phyloP scores from a whole-genome alignment of 2,113 vertebrate genomes.

The Ramphastos sulfuratus region DNA sequence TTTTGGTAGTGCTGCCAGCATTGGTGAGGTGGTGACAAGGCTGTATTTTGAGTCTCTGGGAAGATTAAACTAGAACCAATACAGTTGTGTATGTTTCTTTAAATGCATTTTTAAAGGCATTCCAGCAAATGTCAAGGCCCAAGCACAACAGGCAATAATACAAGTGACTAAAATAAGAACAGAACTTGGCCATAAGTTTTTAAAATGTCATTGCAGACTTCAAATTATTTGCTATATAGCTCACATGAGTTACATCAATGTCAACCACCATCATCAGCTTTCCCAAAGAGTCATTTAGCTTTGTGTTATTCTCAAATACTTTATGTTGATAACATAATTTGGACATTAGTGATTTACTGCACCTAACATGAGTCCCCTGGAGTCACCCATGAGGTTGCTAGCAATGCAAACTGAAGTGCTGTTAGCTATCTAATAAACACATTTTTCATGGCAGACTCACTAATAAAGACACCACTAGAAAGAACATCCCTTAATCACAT shows the following conservation, averaged over 20 bases:
- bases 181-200: background rate
- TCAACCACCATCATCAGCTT: background rate
- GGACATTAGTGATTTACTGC: background rate
- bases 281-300: background rate
- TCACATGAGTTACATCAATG: background rate
- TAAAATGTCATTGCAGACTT: background rate
- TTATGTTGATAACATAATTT: constrained; percentile 13
- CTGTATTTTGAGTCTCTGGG: too few species aligned
- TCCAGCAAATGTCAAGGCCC: background rate
- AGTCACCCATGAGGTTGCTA: background rate
- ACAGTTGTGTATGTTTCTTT: background rate
- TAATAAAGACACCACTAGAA: constrained; percentile 15
- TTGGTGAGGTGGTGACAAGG: background rate
- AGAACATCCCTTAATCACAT: constrained; percentile 36
- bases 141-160: background rate
- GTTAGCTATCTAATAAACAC: constrained; percentile 2
- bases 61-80: too few species aligned
- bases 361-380: background rate
- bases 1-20: background rate
- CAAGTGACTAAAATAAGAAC: constrained; percentile 10
- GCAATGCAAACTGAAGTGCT: background rate
- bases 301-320: constrained; percentile 29
- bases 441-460: background rate
- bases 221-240: background rate
- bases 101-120: background rate